Evolutionary conservation across 2,113 vertebrate species (phyloP).

Genomic region (Macroglossus sobrinus): DNA sequence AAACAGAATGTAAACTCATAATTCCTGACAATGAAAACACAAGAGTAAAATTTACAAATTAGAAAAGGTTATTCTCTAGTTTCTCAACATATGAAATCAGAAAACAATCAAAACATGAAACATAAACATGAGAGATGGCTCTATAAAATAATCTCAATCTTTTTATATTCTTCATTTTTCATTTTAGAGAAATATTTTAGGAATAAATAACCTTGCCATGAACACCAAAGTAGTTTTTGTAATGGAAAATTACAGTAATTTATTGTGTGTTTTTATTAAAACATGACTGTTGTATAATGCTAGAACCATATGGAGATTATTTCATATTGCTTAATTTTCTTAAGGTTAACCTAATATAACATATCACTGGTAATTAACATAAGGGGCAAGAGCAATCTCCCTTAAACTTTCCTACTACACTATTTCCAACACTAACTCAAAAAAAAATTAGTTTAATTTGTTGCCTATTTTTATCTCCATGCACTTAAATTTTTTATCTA

Average conservation of each 20-base stretch:
- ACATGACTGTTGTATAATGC: neutral
- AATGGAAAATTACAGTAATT: neutral
- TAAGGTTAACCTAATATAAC: neutral
- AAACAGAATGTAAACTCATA: neutral
- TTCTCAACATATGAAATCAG: neutral
- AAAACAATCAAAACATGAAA: neutral
- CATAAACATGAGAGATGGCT: neutral
- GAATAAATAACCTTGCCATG: neutral
- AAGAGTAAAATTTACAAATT: neutral
- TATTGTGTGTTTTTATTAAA: neutral
- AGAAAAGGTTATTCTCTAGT: neutral
- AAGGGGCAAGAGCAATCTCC: neutral
- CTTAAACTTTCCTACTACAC: neutral
- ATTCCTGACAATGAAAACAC: neutral
- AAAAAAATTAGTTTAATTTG: neutral
- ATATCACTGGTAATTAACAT: neutral
- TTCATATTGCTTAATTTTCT: conserved; percentile 1
- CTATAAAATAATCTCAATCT: neutral
- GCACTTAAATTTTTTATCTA: neutral
- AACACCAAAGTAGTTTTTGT: neutral
- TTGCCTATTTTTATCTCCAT: neutral
- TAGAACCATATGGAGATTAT: neutral
- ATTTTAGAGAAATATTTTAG: neutral
- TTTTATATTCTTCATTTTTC: neutral
- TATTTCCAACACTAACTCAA: neutral